Conservation (phyloP, 1,140 invertebrate genomes). For the Lineus longissimus region DNA sequence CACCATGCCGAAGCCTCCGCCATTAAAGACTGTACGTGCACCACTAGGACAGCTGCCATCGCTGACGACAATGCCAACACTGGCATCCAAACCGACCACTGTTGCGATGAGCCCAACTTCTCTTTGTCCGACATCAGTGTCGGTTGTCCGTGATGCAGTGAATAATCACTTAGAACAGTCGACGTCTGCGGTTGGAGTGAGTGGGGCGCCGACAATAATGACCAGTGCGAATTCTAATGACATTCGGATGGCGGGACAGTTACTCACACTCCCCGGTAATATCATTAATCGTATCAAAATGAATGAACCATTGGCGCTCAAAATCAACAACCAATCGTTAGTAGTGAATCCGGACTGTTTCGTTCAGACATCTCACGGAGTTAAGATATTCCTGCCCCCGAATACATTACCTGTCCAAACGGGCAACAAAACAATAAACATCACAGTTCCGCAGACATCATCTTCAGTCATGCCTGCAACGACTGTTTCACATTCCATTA, state of each 20-base stretch:
- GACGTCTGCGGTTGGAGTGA: not conserved
- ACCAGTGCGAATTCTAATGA: not conserved
- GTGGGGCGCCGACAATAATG: not conserved
- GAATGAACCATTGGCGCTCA: conserved; percentile 35
- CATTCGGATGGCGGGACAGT: conserved; percentile 1
- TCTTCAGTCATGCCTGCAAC: not conserved
- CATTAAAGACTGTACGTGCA: too few relatives aligned
- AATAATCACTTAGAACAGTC: not conserved
- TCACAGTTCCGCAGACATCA: conserved; percentile 13
- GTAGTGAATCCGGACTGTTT: conserved; percentile 40
- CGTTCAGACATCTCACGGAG: conserved; percentile 35
- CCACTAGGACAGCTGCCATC: too few relatives aligned
- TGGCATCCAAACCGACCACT: too few relatives aligned
- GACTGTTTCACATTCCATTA: too few relatives aligned
- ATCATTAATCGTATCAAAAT: conserved; percentile 36
- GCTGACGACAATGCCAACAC: too few relatives aligned
- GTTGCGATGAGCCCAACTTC: too few relatives aligned
- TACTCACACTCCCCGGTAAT: conserved; percentile 35
- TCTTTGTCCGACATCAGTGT: too few relatives aligned
- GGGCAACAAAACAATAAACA: conserved; percentile 29
- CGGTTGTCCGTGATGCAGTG: not conserved
- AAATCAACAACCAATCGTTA: conserved; percentile 40
- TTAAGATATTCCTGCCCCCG: conserved; percentile 42
- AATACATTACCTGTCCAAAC: conserved; percentile 36
- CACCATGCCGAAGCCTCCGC: too few relatives aligned